Base-by-base conservation (phyloP, 2,888 invertebrate genomes). In the Nezara viridula region DNA sequence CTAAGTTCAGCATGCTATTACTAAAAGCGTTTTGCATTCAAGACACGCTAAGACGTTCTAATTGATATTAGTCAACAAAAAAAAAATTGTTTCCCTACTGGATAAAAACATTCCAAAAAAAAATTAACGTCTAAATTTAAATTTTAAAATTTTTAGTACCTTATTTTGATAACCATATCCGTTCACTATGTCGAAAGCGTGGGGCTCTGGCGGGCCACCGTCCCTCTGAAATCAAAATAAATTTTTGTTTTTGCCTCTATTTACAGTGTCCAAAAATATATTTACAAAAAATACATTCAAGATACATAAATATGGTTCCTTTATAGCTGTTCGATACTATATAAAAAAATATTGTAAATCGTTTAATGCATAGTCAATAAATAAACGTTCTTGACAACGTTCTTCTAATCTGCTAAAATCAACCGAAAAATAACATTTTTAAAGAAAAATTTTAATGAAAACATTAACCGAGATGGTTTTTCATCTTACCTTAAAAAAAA, bases 221-320 rank as follows among this genome's bases (percentile, higher is more conserved):
- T 81, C 81, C 81, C 81, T 81, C 81, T 81, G 81, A 81, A 81
- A 81, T 44, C 81, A 81, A 81, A 81, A 81, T 40, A 81, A 81
- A 81, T 44, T 81, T 81, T 44, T 81, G 44, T 81, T 81, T 81
- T 81, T 81, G 44, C 81, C 44, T 81, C 81, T n/a, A 44, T n/a
- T n/a, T 14, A 81, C 24, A n/a, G n/a, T 44, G 14, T 1, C 16
- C n/a, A n/a, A 81, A 47, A 81, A 81, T 47, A 24, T 10, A n/a
- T 44, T 73, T 7, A 32, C 44, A 73, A 24, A 24, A 77, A 77
- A 60, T 37, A 73, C 32, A 73, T 37, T 7, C 37, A 37, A 19
- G 16, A 37, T 37, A 37, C 32, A 73, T 73, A 73, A 19, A 73
- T 73, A 19, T 37, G 14, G 27, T 60, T 60, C 27, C 4, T 32